phyloP scores from a whole-genome alignment of 2,113 vertebrate genomes.

The Ovis canadensis region DNA sequence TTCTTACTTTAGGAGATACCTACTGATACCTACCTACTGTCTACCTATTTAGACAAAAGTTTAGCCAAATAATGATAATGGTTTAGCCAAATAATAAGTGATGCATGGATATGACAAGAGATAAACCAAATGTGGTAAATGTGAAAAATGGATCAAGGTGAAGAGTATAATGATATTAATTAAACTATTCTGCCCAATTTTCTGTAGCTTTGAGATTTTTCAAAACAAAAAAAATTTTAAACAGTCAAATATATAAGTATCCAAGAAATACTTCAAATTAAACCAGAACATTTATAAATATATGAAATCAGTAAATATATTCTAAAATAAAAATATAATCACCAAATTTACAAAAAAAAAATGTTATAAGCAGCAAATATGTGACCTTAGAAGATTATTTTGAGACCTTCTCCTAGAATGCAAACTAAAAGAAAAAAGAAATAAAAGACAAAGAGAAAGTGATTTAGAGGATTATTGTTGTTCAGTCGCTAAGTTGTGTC shows the following conservation, averaged over 20 bases:
- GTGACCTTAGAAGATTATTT: background rate
- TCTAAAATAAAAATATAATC: background rate
- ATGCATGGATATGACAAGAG: background rate
- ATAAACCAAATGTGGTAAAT: background rate
- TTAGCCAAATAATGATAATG: too few relatives aligned
- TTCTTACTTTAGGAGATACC: background rate
- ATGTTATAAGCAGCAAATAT: background rate
- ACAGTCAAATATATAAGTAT: background rate
- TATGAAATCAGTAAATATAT: background rate
- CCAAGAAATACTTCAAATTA: background rate
- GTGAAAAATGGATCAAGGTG: background rate
- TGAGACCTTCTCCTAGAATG: background rate
- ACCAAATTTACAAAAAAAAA: slow-evolving; percentile 6
- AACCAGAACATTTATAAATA: background rate
- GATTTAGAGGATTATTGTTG: background rate
- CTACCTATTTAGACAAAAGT: background rate
- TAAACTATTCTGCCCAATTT: background rate
- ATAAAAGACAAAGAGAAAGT: background rate
- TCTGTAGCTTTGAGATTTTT: background rate
- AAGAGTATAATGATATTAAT: background rate
- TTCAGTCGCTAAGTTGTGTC: background rate
- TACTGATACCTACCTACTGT: too few relatives aligned
- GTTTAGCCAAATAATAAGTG: background rate
- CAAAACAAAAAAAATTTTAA: background rate
- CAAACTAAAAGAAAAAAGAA: background rate